Percentiles rank a stretch among this genome's conserved stretches.
phyloP scores from a whole-genome alignment of 2,797 vertebrate species.

The Apogon talboti region DNA sequence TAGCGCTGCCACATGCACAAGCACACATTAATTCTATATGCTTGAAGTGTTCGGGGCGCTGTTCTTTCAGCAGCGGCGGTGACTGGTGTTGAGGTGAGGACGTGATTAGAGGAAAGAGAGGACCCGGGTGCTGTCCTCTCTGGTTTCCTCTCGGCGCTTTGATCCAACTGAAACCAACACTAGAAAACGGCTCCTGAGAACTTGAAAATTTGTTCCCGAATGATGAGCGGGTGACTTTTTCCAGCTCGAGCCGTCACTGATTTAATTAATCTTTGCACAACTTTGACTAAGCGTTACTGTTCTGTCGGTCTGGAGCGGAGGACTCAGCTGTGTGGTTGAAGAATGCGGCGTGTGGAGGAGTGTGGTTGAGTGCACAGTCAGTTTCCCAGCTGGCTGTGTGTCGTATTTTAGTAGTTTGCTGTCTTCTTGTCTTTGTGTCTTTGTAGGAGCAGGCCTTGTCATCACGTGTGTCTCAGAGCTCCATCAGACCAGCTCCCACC shows the following conservation, averaged over 20 bases:
- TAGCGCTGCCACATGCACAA: conserved; percentile 21
- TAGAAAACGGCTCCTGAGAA: conserved; percentile 17
- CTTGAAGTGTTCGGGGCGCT: conserved; percentile 61
- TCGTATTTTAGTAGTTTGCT: conserved; percentile 62
- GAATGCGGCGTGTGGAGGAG: conserved; percentile 21
- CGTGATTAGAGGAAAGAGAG: conserved; percentile 62
- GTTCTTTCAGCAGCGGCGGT: conserved; percentile 61
- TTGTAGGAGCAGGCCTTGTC: conserved; percentile 78
- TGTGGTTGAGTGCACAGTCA: conserved; percentile 19
- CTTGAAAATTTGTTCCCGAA: conserved; percentile 9
- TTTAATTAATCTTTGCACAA: conserved; percentile 9
- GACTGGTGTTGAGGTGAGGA: conserved; percentile 64
- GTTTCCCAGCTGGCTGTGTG: conserved; percentile 27
- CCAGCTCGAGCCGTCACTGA: neutral
- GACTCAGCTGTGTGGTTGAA: conserved; percentile 14
- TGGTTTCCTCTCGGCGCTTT: conserved; percentile 61
- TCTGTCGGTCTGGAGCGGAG: neutral
- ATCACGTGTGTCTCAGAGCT: conserved; percentile 69
- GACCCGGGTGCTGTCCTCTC: conserved; percentile 44
- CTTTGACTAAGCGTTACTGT: neutral
- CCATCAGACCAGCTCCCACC: conserved; percentile 76
- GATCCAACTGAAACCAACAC: conserved; percentile 31
- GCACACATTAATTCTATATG: conserved; percentile 59
- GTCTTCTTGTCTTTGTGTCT: conserved; percentile 76
- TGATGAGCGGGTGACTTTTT: conserved; percentile 18